Evolutionary conservation across 2,797 vertebrate genomes (phyloP).

Genomic region (Erethizon dorsatum): DNA sequence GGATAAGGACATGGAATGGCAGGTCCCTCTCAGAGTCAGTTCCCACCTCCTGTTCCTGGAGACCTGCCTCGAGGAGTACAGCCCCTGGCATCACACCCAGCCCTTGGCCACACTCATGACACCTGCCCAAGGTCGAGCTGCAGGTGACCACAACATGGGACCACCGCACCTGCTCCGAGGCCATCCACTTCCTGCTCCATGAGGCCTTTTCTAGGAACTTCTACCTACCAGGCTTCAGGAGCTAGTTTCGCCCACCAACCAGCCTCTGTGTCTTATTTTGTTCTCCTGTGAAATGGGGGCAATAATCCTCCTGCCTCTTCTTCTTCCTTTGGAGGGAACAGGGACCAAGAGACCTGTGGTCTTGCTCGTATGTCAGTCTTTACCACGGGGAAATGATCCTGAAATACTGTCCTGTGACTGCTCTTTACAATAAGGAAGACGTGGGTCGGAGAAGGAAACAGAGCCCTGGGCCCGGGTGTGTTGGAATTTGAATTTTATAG

Average conservation of each 20-base stretch:
- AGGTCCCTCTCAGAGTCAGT: neutral
- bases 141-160: accelerated
- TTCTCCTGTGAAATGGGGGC: neutral
- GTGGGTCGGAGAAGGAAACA: neutral
- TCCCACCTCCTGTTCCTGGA: neutral
- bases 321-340: neutral
- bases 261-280: neutral
- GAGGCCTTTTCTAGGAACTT: slow-evolving; percentile 39
- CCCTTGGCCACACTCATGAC: accelerated
- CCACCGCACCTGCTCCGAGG: neutral
- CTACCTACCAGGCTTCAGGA: neutral
- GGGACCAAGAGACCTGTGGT: neutral
- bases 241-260: neutral
- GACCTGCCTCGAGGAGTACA: neutral
- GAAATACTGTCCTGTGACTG: neutral
- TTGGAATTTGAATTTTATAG: neutral
- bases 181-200: neutral
- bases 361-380: neutral
- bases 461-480: neutral
- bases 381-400: neutral
- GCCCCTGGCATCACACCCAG: accelerated
- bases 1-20: neutral
- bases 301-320: neutral
- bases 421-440: neutral
- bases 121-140: neutral